Base-by-base conservation (phyloP, 1,140 invertebrate genomes). In the Oedothorax gibbosus region DNA sequence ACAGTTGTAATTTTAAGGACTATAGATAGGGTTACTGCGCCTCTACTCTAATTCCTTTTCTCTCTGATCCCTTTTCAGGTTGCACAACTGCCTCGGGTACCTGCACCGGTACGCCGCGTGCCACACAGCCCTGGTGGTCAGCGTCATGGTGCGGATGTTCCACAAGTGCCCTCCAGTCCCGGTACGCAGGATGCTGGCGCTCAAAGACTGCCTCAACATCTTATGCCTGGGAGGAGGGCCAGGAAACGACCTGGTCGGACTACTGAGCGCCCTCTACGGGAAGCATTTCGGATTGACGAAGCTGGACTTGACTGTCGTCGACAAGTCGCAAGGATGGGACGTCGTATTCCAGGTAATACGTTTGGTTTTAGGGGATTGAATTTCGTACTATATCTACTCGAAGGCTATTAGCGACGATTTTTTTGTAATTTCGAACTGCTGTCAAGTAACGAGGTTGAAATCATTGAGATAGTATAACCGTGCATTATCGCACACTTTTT, bases 191-290 rank as follows among this genome's bases (percentile, higher is more conserved):
- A 68, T 79, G 62, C 49, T 79, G 35, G 65, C 62, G 14, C 49
- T 79, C 7, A 79, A 79, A 15, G 15, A 68, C 7, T 7, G 68
- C 7, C 50, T 79, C 35, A 68, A 56, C 12, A 12, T 79, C 12
- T 12, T 79, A 0, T 68, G 77, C 18, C 14, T 79, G 2, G 77
- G 77, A 5, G 35, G 77, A 10, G 77, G 77, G n/a, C 77, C 77
- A 7, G 64, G 77, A 0, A 79, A 68, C 50, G 77, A 79, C 35
- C 21, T 68, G 7, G 18, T 79, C 2, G 77, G 77, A 0, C 11
- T 79, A 8, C 11, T 79, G 18, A 79, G 77, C 53, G 77, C 77
- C 7, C 21, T 79, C 7, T 79, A 79, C 35, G 77, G 77, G 18
- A 66, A 68, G 12, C 77, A 79, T 21, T 79, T 51, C 35, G 77